These are phyloP conservation scores for Elanus axillaris DNA, from an alignment of 2,113 vertebrate genomes.

Conservation along the genomic window DNA sequence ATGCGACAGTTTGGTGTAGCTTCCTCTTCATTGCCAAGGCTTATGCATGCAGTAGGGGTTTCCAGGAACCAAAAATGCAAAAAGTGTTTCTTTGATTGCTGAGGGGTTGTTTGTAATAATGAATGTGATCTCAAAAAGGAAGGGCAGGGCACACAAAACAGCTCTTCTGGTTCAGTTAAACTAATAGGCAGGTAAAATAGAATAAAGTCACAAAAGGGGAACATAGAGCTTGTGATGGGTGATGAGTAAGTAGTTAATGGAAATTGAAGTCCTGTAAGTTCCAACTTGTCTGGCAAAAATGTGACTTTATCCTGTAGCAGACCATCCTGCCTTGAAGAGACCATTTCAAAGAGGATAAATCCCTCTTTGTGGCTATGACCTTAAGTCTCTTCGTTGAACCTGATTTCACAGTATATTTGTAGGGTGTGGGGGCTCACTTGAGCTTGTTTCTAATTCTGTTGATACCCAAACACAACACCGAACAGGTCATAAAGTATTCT, in stretches of 20 bases:
- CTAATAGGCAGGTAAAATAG: neutral
- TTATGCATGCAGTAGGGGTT: neutral
- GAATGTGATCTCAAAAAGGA: neutral
- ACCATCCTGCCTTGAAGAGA: neutral
- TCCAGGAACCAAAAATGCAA: constrained; percentile 14
- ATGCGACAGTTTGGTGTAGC: neutral
- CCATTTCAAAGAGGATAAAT: neutral
- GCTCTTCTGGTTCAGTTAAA: neutral
- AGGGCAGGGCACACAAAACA: neutral
- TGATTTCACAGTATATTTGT: neutral
- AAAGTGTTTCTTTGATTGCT: neutral
- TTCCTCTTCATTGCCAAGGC: constrained; percentile 15
- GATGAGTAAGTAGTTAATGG: neutral
- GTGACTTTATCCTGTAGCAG: neutral
- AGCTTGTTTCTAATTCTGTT: neutral
- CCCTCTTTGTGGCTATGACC: neutral
- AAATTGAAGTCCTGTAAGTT: neutral
- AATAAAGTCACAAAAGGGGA: neutral
- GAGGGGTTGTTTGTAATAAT: neutral
- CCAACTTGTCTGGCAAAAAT: neutral
- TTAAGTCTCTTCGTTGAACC: neutral
- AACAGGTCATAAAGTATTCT: neutral
- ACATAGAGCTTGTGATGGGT: neutral
- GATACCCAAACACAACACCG: neutral
- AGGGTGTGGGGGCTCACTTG: neutral